Evolutionary conservation across 2,113 vertebrate species (phyloP).

Genomic region (Sorex fumeus): DNA sequence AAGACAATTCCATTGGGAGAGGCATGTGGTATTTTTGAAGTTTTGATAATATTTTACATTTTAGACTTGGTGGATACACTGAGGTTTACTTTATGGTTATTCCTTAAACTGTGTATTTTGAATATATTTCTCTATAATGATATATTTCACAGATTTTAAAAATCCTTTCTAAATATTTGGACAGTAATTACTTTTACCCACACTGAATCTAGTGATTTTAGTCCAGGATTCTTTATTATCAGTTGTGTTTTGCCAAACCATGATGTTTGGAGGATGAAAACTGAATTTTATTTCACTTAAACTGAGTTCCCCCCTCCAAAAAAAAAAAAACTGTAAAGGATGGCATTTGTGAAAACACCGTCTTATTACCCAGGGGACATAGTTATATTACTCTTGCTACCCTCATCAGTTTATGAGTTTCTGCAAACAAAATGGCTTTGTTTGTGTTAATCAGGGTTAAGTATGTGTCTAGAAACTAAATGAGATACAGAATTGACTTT

Average conservation of each 20-base stretch:
- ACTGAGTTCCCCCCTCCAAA: not conserved
- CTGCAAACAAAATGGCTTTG: constrained; percentile 81
- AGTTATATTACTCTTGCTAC: constrained; percentile 71
- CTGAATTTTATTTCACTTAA: constrained; percentile 47
- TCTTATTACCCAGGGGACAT: constrained; percentile 67
- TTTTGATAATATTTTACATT: not conserved
- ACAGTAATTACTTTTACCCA: not conserved
- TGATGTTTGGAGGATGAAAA: constrained; percentile 29
- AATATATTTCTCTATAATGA: not conserved
- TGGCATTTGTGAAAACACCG: constrained; percentile 77
- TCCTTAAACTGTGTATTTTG: not conserved
- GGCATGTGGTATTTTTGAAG: not conserved
- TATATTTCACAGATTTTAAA: not conserved
- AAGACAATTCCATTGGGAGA: not conserved
- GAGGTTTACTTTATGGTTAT: not conserved
- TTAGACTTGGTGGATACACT: not conserved
- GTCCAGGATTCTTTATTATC: not conserved
- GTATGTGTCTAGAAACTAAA: constrained; percentile 78
- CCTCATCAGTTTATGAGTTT: constrained; percentile 82
- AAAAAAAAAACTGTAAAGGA: not conserved
- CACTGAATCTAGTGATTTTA: not conserved
- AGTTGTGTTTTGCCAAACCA: constrained; percentile 3
- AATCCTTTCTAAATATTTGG: not conserved
- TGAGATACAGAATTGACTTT: constrained; percentile 76
- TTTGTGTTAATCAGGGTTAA: constrained; percentile 86